A percentile compares a stretch with the other conserved stretches of the same genome.
These are phyloP conservation scores for Exephanes ischioxanthus DNA, from an alignment of 2,888 invertebrate genomes.

Conservation along the genomic window DNA sequence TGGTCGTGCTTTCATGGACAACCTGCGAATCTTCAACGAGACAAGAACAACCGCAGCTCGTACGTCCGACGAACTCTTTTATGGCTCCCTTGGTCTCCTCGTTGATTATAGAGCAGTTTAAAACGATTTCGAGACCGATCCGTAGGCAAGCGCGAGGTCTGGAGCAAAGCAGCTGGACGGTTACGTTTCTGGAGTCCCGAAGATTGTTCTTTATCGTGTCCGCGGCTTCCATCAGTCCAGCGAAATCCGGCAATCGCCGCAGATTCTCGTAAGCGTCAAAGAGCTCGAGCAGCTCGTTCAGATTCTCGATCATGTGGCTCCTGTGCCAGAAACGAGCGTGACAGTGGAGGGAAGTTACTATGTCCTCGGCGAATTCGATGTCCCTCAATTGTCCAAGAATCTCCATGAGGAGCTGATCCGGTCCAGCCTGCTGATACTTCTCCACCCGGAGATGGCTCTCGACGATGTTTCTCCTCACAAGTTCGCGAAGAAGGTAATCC, in stretches of 20 bases:
- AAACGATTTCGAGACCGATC: slow-evolving; percentile 66
- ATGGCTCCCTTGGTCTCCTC: slow-evolving; percentile 50
- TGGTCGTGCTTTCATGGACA: not conserved
- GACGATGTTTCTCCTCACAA: slow-evolving; percentile 63
- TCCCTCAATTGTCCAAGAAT: slow-evolving; percentile 72
- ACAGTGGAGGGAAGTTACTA: slow-evolving; percentile 67
- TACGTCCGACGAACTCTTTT: slow-evolving; percentile 28
- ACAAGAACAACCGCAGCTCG: slow-evolving; percentile 25
- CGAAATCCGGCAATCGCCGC: slow-evolving; percentile 39
- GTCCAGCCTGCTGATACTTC: slow-evolving; percentile 71
- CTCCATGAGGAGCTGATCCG: slow-evolving; percentile 72
- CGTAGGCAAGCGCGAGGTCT: slow-evolving; percentile 71
- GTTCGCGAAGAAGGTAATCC: slow-evolving; percentile 66
- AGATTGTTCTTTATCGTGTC: slow-evolving; percentile 60
- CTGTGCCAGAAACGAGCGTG: slow-evolving; percentile 73
- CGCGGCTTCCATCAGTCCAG: slow-evolving; percentile 33
- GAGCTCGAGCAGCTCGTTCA: slow-evolving; percentile 70
- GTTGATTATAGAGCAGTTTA: slow-evolving; percentile 56
- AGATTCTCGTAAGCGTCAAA: slow-evolving; percentile 70
- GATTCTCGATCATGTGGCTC: slow-evolving; percentile 68
- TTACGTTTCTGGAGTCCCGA: slow-evolving; percentile 57
- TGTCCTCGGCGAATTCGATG: slow-evolving; percentile 69
- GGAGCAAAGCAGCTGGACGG: slow-evolving; percentile 70
- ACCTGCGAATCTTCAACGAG: not conserved
- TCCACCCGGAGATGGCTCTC: slow-evolving; percentile 68